These are phyloP conservation scores for Emys orbicularis DNA, from an alignment of 2,797 vertebrate genomes.

Conservation along the genomic window DNA sequence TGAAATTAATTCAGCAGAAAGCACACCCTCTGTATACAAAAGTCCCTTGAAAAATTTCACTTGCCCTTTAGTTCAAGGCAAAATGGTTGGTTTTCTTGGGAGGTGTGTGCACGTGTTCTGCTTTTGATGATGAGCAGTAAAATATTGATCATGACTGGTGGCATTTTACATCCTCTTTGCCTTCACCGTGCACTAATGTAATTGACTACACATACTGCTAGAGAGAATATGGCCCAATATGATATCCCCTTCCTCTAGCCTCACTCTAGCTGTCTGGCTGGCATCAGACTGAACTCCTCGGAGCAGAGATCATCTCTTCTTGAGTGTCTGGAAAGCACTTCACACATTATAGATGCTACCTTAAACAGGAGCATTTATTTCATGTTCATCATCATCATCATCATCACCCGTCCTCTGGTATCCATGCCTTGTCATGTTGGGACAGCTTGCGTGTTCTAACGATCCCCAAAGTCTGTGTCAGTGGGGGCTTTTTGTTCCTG, in stretches of 20 bases:
- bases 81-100: background rate
- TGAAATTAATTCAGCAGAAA: background rate
- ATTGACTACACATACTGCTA: background rate
- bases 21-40: background rate
- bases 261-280: background rate
- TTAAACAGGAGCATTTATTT: slow-evolving; percentile 17
- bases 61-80: background rate
- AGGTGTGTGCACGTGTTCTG: background rate
- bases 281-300: background rate
- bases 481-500: no score
- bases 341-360: slow-evolving; percentile 1
- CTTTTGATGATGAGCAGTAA: background rate
- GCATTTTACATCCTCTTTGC: background rate
- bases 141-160: background rate
- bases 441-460: no score
- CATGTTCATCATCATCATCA: background rate
- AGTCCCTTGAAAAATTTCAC: background rate
- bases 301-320: background rate
- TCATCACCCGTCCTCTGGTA: background rate
- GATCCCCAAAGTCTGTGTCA: no score
- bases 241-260: background rate
- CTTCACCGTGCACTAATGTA: background rate
- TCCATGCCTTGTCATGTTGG: no score
- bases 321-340: background rate
- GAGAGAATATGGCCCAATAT: background rate